Conservation (phyloP, 2,888 invertebrate species). For the Itoplectis maculator region DNA sequence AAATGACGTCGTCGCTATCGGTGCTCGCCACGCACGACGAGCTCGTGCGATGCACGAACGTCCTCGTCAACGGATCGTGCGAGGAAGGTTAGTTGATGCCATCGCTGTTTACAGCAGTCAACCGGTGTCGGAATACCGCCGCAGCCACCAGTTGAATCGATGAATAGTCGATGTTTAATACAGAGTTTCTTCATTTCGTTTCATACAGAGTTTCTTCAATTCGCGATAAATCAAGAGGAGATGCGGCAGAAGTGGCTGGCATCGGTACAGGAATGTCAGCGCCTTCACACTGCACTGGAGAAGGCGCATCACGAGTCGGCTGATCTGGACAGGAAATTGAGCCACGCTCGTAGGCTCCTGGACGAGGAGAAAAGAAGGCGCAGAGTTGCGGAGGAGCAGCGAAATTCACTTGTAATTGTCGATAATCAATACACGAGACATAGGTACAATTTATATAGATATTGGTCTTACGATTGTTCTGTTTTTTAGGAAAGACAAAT, state of each 20-base stretch:
- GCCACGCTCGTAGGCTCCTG: slow-evolving; percentile 91
- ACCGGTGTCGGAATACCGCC: background rate
- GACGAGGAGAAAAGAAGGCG: slow-evolving; percentile 92
- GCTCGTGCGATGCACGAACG: slow-evolving; percentile 88
- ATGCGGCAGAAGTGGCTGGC: slow-evolving; percentile 89
- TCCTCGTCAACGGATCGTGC: slow-evolving; percentile 88
- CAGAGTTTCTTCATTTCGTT: background rate
- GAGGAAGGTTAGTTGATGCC: slow-evolving; percentile 88
- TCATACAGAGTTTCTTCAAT: slow-evolving; percentile 91
- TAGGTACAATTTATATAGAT: background rate
- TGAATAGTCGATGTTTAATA: background rate
- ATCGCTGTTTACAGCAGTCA: background rate
- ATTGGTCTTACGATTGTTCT: background rate
- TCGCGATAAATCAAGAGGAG: slow-evolving; percentile 90
- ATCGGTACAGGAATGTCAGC: slow-evolving; percentile 90
- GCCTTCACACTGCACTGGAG: slow-evolving; percentile 90
- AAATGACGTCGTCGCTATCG: slow-evolving; percentile 85
- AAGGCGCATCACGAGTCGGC: slow-evolving; percentile 90
- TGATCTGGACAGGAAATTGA: slow-evolving; percentile 92
- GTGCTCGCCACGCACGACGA: slow-evolving; percentile 90
- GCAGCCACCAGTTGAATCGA: background rate
- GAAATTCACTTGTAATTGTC: slow-evolving; percentile 88
- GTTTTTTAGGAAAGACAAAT: slow-evolving; percentile 90
- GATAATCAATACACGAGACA: background rate
- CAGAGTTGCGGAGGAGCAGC: slow-evolving; percentile 89